Conservation (phyloP, 2,113 vertebrate genomes). For the Spea multiplicata region DNA sequence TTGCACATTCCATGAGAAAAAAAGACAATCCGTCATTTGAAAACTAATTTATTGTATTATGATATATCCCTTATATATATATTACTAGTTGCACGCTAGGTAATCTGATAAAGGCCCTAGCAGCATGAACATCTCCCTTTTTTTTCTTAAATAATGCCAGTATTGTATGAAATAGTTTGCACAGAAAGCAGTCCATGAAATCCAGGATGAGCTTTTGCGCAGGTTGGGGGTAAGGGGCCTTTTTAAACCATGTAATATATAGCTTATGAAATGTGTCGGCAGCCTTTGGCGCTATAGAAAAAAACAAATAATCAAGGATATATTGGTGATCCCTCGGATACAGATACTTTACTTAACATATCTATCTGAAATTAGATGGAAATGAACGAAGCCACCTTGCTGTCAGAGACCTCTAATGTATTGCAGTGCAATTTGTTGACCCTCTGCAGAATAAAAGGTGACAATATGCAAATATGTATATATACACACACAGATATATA, state of each 20-base stretch:
- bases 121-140: constrained; percentile 59
- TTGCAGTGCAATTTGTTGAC: constrained; percentile 48
- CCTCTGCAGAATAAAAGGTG: constrained; percentile 61
- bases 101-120: constrained; percentile 66
- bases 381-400: constrained; percentile 34
- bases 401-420: neutral
- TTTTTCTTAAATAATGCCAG: constrained; percentile 43
- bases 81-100: constrained; percentile 64
- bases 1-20: constrained; percentile 58
- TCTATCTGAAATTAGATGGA: constrained; percentile 30
- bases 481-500: constrained; percentile 49
- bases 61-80: constrained; percentile 2
- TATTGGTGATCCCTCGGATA: constrained; percentile 1
- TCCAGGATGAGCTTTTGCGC: neutral
- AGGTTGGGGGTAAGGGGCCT: neutral
- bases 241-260: neutral
- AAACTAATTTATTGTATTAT: constrained; percentile 49
- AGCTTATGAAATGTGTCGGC: neutral
- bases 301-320: neutral
- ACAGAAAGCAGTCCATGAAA: constrained; percentile 45
- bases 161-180: constrained; percentile 61
- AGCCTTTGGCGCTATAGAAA: neutral
- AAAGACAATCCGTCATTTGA: constrained; percentile 56
- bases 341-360: constrained; percentile 53
- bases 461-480: constrained; percentile 71